Percentiles rank a stretch among this genome's conserved stretches.
These are phyloP conservation scores for Busseola fusca DNA, from an alignment of 2,888 invertebrate species.

Conservation along the genomic window DNA sequence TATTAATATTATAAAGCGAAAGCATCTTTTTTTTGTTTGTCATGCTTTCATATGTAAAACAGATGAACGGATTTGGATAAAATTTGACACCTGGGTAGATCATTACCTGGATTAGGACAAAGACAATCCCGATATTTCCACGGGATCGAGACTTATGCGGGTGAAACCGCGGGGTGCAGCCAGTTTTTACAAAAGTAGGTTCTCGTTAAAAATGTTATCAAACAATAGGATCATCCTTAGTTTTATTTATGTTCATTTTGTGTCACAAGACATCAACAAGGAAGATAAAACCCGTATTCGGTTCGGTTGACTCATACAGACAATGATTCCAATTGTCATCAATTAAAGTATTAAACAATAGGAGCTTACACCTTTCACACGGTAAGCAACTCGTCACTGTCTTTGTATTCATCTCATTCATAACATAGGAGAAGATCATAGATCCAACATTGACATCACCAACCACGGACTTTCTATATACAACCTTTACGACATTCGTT, in stretches of 20 bases:
- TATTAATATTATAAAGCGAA: neutral
- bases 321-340: neutral
- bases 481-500: conserved; percentile 16
- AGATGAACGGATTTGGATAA: neutral
- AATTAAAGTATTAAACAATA: conserved; percentile 22
- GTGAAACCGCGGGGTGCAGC: neutral
- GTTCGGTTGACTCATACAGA: neutral
- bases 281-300: neutral
- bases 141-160: neutral
- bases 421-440: conserved; percentile 17
- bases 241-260: neutral
- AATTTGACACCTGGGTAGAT: neutral
- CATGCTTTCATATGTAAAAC: neutral
- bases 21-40: neutral
- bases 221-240: neutral
- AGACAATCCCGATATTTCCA: neutral
- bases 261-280: neutral
- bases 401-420: conserved; percentile 10
- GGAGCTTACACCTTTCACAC: neutral
- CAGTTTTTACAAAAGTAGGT: neutral
- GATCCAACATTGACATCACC: conserved; percentile 37
- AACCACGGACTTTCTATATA: conserved; percentile 43
- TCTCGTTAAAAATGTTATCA: neutral
- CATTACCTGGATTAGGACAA: neutral
- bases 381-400: neutral